Percentiles rank a stretch among this genome's conserved stretches.
phyloP scores from a whole-genome alignment of 1,140 invertebrate genomes.

The Akabosia matsudoensis region DNA sequence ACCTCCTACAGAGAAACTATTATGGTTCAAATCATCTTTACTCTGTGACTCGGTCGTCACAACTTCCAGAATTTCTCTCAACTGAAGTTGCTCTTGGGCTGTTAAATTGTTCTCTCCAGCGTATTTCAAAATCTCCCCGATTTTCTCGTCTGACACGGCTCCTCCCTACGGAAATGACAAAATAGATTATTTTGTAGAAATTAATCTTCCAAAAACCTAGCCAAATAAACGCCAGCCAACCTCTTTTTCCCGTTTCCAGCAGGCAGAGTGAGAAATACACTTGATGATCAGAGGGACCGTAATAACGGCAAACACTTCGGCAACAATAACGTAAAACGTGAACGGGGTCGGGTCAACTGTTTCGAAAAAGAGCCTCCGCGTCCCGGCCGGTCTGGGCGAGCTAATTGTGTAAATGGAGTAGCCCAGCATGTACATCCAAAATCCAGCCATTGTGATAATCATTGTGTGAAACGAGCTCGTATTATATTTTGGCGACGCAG shows the following conservation, averaged over 20 bases:
- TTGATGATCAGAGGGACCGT: neutral
- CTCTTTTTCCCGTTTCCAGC: too few species aligned
- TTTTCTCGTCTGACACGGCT: neutral
- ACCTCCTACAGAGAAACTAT: neutral
- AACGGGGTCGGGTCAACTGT: too few species aligned
- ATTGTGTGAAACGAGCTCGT: conserved; percentile 35
- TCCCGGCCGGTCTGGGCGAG: neutral
- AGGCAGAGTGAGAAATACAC: too few species aligned
- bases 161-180: too few species aligned
- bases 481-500: conserved; percentile 35
- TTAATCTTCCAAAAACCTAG: too few species aligned
- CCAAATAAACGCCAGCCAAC: too few species aligned
- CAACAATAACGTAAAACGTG: neutral
- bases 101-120: neutral
- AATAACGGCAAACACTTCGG: neutral
- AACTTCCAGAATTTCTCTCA: neutral
- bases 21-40: neutral
- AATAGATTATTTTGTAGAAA: too few species aligned
- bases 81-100: neutral
- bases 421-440: conserved; percentile 27
- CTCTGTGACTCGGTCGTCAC: neutral
- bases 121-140: neutral
- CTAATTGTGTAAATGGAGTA: neutral
- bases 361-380: too few species aligned
- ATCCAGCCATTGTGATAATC: conserved; percentile 21